These are phyloP conservation scores for Xenotilapia caudafasciata DNA, from an alignment of 2,113 vertebrate species.

Conservation along the genomic window DNA sequence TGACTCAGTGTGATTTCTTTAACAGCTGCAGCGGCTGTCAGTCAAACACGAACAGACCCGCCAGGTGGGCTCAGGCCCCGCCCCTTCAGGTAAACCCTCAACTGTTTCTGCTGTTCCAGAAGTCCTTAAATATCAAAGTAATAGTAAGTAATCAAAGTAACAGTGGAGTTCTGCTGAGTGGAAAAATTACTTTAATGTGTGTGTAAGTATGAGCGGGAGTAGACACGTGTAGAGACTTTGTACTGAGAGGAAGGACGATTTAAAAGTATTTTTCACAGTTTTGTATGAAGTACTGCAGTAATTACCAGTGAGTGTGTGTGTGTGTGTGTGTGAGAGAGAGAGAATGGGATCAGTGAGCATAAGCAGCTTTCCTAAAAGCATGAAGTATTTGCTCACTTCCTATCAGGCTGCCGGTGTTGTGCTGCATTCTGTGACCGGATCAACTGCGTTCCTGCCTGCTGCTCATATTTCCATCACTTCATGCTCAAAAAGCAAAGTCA, in stretches of 20 bases:
- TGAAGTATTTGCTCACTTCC: neutral
- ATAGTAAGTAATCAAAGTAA: neutral
- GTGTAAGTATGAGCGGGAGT: neutral
- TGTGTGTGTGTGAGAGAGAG: neutral
- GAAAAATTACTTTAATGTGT: neutral
- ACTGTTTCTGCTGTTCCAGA: neutral
- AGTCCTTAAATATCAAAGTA: neutral
- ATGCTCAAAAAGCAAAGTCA: neutral
- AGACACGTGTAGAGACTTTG: neutral
- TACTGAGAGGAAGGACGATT: neutral
- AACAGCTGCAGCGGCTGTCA: neutral
- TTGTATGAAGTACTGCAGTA: neutral
- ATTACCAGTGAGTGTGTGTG: neutral
- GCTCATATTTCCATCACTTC: neutral
- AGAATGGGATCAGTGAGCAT: neutral
- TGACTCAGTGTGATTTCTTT: neutral
- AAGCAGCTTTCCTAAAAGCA: neutral
- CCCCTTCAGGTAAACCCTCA: neutral
- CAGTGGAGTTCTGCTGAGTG: neutral
- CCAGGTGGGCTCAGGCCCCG: neutral
- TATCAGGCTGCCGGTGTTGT: neutral
- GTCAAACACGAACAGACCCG: neutral
- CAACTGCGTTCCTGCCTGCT: neutral
- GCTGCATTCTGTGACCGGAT: neutral
- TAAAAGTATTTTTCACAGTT: neutral